Percentiles rank a stretch among this genome's conserved stretches.
Conservation (phyloP, 2,888 invertebrate species). For the Lamellibrachia satsuma region DNA sequence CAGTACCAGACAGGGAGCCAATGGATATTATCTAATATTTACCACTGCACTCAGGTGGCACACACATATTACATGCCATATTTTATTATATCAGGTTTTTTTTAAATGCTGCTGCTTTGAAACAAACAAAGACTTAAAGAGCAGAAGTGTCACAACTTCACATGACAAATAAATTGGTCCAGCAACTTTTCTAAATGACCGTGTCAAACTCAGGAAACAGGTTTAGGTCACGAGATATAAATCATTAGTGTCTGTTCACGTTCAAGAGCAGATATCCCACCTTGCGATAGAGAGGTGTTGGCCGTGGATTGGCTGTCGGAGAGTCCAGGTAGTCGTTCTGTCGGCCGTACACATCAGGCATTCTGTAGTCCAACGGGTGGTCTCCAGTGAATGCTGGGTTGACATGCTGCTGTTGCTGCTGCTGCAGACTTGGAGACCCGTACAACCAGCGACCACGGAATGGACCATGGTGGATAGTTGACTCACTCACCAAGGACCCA, state of each 20-base stretch:
- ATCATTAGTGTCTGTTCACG: neutral
- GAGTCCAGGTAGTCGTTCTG: neutral
- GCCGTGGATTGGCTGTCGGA: neutral
- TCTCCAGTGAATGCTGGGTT: neutral
- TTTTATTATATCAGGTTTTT: too few species aligned
- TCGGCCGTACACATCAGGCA: neutral
- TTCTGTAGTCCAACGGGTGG: neutral
- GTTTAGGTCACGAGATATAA: neutral
- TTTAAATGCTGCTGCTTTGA: too few species aligned
- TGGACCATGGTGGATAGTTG: neutral
- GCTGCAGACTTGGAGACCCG: neutral
- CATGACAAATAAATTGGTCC: too few species aligned
- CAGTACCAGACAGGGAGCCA: too few species aligned
- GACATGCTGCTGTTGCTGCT: neutral
- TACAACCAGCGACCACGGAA: constrained; percentile 12
- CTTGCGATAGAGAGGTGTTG: neutral
- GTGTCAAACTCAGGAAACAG: too few species aligned
- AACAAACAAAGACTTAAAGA: too few species aligned
- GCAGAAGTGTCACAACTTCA: too few species aligned
- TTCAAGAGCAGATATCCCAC: neutral
- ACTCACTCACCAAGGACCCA: neutral
- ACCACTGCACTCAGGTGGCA: too few species aligned
- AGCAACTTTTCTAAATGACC: too few species aligned
- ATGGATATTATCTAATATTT: too few species aligned
- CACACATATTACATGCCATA: too few species aligned